Conservation (phyloP, 2,888 invertebrate genomes). For the Nomada hirtipes region DNA sequence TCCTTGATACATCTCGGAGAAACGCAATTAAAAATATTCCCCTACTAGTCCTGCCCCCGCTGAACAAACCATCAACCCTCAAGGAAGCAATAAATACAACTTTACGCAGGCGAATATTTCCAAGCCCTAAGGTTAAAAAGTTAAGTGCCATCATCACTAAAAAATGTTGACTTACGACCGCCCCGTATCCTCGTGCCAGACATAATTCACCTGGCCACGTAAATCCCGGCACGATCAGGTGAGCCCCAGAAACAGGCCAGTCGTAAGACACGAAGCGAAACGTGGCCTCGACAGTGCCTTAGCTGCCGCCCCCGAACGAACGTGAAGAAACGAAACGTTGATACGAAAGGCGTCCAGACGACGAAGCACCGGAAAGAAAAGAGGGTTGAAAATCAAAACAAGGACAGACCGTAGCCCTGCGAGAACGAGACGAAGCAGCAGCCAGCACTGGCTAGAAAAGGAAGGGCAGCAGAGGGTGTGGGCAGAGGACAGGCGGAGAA, state of each 20-base stretch:
- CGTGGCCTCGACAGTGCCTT: constrained; percentile 6
- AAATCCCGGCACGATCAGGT: constrained; percentile 50
- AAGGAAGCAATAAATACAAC: too few relatives aligned
- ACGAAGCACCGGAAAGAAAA: constrained; percentile 2
- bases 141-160: too few relatives aligned
- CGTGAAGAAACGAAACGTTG: not conserved
- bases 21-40: too few relatives aligned
- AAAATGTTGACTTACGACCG: too few relatives aligned
- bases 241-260: constrained; percentile 49
- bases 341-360: not conserved
- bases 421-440: not conserved
- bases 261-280: not conserved
- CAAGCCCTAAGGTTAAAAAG: too few relatives aligned
- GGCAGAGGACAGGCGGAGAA: constrained; percentile 39
- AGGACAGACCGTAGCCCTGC: constrained; percentile 2
- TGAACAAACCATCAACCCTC: too few relatives aligned
- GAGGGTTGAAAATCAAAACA: constrained; percentile 27
- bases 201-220: not conserved
- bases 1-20: too few relatives aligned
- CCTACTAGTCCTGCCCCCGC: too few relatives aligned
- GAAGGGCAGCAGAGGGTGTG: constrained; percentile 58
- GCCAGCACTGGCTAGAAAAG: constrained; percentile 1
- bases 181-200: too few relatives aligned
- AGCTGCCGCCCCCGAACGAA: not conserved
- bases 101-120: too few relatives aligned